Conservation (phyloP, 2,113 vertebrate genomes). For the Anolis carolinensis region DNA sequence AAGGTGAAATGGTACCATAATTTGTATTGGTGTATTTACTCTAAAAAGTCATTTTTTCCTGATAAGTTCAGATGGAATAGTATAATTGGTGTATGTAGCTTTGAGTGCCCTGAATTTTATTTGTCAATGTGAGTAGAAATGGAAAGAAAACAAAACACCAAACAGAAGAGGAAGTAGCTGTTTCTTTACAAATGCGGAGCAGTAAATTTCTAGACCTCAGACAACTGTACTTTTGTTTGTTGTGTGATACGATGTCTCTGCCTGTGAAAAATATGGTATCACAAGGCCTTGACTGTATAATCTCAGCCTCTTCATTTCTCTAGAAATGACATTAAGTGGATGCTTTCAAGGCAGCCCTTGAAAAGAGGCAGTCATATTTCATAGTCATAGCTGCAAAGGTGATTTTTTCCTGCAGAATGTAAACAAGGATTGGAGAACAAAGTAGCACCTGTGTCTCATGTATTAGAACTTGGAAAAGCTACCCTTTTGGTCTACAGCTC, state of each 20-base stretch:
- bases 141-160: neutral
- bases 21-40: too few relatives aligned
- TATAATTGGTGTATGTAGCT: too few relatives aligned
- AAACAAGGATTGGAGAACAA: constrained; percentile 2
- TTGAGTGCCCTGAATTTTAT: too few relatives aligned
- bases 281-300: neutral
- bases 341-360: constrained; percentile 15
- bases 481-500: neutral
- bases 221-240: neutral
- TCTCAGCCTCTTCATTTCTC: constrained; percentile 30
- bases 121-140: neutral
- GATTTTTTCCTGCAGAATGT: constrained; percentile 20
- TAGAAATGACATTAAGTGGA: neutral
- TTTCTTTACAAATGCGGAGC: neutral
- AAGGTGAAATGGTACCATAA: too few relatives aligned
- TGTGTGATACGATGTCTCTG: neutral
- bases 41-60: too few relatives aligned
- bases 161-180: neutral
- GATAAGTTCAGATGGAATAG: too few relatives aligned
- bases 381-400: neutral
- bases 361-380: neutral
- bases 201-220: neutral
- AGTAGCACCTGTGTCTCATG: neutral
- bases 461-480: too few relatives aligned
- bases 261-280: neutral